These are phyloP conservation scores for Eupithecia centaureata DNA, from an alignment of 2,888 invertebrate genomes.

Conservation along the genomic window DNA sequence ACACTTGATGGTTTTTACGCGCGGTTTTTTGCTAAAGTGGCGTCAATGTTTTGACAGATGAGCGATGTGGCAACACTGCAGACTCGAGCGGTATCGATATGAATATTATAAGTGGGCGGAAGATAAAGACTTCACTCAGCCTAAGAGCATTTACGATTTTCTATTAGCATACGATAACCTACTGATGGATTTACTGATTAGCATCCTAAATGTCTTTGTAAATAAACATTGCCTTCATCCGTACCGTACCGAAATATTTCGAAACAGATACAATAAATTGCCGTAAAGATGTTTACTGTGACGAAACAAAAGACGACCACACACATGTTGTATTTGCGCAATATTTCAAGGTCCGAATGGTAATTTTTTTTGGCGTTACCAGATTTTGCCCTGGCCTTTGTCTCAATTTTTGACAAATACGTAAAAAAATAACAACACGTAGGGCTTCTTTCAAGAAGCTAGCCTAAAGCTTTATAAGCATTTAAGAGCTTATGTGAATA, in stretches of 20 bases:
- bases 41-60: conserved; percentile 47
- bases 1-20: conserved; percentile 33
- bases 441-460: too few species aligned
- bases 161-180: conserved; percentile 35
- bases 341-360: conserved; percentile 20
- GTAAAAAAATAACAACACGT: background rate
- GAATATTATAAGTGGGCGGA: conserved; percentile 38
- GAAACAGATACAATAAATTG: conserved; percentile 50
- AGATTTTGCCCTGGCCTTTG: conserved; percentile 1
- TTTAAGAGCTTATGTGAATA: too few species aligned
- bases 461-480: too few species aligned
- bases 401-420: background rate
- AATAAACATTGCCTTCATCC: conserved; percentile 6
- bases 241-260: conserved; percentile 13
- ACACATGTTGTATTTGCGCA: conserved; percentile 49
- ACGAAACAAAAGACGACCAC: conserved; percentile 64
- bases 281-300: conserved; percentile 64
- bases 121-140: conserved; percentile 36
- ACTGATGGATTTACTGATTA: conserved; percentile 29
- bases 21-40: conserved; percentile 39
- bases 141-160: conserved; percentile 37
- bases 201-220: conserved; percentile 33
- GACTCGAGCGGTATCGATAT: conserved; percentile 28
- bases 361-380: conserved; percentile 21
- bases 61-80: conserved; percentile 32